Percentiles rank a stretch among this genome's conserved stretches.
Conservation (phyloP, 2,888 invertebrate species). For the Margaritifera margaritifera region DNA sequence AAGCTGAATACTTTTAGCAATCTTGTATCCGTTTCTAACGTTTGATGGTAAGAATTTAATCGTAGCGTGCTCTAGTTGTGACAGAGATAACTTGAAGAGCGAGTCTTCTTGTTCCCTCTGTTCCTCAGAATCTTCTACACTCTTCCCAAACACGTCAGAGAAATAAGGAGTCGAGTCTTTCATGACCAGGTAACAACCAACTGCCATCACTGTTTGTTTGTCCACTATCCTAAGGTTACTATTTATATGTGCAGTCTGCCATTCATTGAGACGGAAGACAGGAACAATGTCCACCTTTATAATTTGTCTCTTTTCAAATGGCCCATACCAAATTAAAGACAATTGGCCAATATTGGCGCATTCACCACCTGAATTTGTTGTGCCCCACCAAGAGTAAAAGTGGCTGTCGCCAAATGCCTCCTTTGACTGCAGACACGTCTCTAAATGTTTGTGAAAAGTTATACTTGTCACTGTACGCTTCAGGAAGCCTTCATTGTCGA, state of each 20-base stretch:
- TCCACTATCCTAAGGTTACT: slow-evolving; percentile 1
- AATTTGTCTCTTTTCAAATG: slow-evolving; percentile 6
- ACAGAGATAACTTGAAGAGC: slow-evolving; percentile 19
- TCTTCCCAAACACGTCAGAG: background rate
- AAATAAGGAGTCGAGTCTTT: slow-evolving; percentile 6
- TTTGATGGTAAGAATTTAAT: slow-evolving; percentile 12
- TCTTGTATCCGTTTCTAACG: slow-evolving; percentile 14
- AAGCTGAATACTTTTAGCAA: slow-evolving; percentile 20
- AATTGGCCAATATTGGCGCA: slow-evolving; percentile 19
- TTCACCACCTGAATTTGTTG: slow-evolving; percentile 18
- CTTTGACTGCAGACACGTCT: slow-evolving; percentile 4
- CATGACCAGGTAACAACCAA: slow-evolving; percentile 21
- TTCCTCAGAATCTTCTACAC: background rate
- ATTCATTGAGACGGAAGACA: slow-evolving; percentile 6
- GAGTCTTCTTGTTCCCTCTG: background rate
- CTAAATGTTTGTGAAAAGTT: slow-evolving; percentile 11
- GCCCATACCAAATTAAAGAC: slow-evolving; percentile 16
- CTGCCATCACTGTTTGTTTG: background rate
- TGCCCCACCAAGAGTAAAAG: slow-evolving; percentile 10
- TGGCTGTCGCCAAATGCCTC: background rate
- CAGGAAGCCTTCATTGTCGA: slow-evolving; percentile 12
- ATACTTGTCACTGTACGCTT: slow-evolving; percentile 13
- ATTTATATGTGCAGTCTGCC: slow-evolving; percentile 8
- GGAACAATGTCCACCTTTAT: slow-evolving; percentile 19
- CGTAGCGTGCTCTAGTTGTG: slow-evolving; percentile 20